Base-by-base conservation (phyloP, 2,113 vertebrate species). In the Passer montanus region DNA sequence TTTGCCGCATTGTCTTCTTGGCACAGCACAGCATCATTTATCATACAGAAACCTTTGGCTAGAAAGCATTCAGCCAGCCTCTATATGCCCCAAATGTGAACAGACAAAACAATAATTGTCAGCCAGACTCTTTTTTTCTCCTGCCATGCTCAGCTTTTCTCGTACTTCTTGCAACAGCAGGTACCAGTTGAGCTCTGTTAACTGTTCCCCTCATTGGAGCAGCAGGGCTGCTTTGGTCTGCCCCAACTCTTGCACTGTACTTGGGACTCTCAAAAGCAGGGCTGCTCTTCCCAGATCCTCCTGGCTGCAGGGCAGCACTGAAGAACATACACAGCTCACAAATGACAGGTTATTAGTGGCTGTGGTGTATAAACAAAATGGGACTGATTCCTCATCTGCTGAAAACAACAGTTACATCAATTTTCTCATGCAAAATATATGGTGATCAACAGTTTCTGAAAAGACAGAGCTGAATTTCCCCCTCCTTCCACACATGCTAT, bases 41-140 rank as follows among this genome's bases (percentile, higher is more conserved):
- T 91, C 86, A 80, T 47, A 88, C 4, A 37, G 67, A 93, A 87
- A 67, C 46, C 78, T 77, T 37, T 53, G 81, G 50, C 86, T 90
- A 80, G 50, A 90, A 97, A 64, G 59, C 67, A 44, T 68, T 93
- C 44, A 83, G 73, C 76, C 6, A n/a, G 88, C 47, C 78, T 86
- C 75, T 56, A 81, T 78, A 85, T 35, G 64, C 14, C 84, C 79
- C 82, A 86, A n/a, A 91, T 78, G 33, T 47, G 64, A 92, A 94
- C 28, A 96, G 58, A 85, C 31, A 62, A 93, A 95, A 67, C 39
- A 84, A 28, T 73, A 55, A 50, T 39, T 73, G 47, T 69, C 79
- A 92, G 83, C 50, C 74, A 77, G 59, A 64, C n/a, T 84, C 76
- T 64, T 70, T 85, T 79, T 76, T 73, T 66, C 58, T 84, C 37